Conservation (phyloP, 2,797 vertebrate species). For the Chelidonichthys spinosus region DNA sequence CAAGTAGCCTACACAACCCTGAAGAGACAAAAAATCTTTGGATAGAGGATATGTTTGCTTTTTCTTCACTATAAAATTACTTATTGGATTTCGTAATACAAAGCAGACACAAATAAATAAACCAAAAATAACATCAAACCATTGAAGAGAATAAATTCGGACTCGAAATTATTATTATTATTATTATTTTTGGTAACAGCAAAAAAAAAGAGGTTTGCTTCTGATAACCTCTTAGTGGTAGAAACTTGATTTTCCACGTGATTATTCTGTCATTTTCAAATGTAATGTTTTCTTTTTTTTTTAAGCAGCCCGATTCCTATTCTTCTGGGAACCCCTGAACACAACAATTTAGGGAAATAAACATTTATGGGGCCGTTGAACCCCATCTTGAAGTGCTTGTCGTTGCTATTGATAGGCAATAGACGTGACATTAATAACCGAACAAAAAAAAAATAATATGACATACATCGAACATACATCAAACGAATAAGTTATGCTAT, state of each 20-base stretch:
- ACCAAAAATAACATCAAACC: conserved; percentile 58
- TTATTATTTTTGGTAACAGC: conserved; percentile 88
- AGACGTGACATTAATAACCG: conserved; percentile 69
- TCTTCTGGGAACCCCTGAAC: conserved; percentile 58
- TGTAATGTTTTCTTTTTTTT: background rate
- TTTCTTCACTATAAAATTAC: conserved; percentile 86
- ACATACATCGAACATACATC: conserved; percentile 66
- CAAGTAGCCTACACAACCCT: conserved; percentile 93
- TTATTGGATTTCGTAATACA: conserved; percentile 88
- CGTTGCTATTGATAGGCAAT: conserved; percentile 79
- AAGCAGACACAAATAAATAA: conserved; percentile 82
- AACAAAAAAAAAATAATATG: conserved; percentile 76
- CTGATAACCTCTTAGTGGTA: conserved; percentile 14
- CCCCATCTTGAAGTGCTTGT: conserved; percentile 88
- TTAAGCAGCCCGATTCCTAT: conserved; percentile 31
- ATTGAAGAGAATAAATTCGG: conserved; percentile 66
- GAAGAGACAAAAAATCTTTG: conserved; percentile 97
- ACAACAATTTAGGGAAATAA: conserved; percentile 66
- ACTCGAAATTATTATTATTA: conserved; percentile 76
- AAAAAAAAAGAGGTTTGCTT: conserved; percentile 76
- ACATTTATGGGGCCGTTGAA: conserved; percentile 48
- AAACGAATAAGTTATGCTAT: conserved; percentile 64
- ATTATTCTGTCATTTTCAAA: conserved; percentile 25
- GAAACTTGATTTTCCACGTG: conserved; percentile 27
- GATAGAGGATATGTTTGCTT: conserved; percentile 90